Percentiles rank a stretch among this genome's conserved stretches.
These are phyloP conservation scores for Erpornis zantholeuca DNA, from an alignment of 2,113 vertebrate genomes.

Conservation along the genomic window DNA sequence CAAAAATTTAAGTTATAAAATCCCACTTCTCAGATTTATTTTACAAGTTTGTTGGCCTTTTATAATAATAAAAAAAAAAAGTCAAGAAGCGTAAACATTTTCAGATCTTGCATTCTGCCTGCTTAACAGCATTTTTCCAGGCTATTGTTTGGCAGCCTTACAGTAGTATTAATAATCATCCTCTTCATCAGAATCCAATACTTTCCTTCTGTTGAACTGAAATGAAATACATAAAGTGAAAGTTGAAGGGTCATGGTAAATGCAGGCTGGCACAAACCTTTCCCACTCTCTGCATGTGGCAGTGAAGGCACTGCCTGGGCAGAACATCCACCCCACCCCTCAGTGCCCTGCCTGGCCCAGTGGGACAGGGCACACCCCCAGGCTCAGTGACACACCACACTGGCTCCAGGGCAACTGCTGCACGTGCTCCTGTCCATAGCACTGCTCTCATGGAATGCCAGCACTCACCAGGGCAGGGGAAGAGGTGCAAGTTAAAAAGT, in stretches of 20 bases:
- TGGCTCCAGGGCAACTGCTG: not conserved
- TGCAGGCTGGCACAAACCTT: not conserved
- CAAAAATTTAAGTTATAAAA: slow-evolving; percentile 54
- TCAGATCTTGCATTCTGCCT: slow-evolving; percentile 38
- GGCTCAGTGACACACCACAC: not conserved
- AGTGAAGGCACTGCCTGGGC: no score
- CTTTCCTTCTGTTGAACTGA: slow-evolving; percentile 95
- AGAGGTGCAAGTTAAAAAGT: not conserved
- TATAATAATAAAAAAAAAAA: not conserved
- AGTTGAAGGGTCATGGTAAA: not conserved
- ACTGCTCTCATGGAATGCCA: not conserved
- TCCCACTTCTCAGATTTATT: slow-evolving; percentile 1
- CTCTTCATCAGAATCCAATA: slow-evolving; percentile 98
- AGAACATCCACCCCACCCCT: not conserved
- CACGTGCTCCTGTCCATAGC: not conserved
- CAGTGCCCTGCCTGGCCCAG: not conserved
- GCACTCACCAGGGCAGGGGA: not conserved
- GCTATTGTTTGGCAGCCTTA: slow-evolving; percentile 22
- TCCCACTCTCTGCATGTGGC: not conserved
- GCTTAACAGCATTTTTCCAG: not conserved
- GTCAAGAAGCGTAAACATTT: slow-evolving; percentile 34
- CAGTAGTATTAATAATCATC: slow-evolving; percentile 77
- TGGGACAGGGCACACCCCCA: not conserved
- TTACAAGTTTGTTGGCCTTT: slow-evolving; percentile 40
- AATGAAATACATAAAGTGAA: not conserved